A percentile compares a stretch with the other conserved stretches of the same genome.
Conservation (phyloP, 2,888 invertebrate species). For the Tipula confusa region DNA sequence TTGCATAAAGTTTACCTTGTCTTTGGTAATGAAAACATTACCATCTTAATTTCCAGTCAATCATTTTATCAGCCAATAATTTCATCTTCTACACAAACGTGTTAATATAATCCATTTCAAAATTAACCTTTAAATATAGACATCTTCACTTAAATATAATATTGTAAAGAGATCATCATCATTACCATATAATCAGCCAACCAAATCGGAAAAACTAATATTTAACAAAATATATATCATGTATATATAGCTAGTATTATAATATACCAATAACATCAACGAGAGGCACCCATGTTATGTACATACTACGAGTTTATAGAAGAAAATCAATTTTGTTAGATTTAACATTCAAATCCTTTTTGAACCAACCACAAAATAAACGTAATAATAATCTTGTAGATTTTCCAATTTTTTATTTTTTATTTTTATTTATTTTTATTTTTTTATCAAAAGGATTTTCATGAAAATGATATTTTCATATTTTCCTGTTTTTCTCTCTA, state of each 20-base stretch:
- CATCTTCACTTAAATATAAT: background rate
- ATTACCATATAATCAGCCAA: conserved; percentile 6
- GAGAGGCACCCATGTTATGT: background rate
- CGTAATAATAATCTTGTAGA: conserved; percentile 25
- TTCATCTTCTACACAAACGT: background rate
- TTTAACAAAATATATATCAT: background rate
- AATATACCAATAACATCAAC: background rate
- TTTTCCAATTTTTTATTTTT: background rate
- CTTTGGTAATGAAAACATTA: too few species aligned
- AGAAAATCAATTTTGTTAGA: conserved; percentile 25
- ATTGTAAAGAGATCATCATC: conserved; percentile 25
- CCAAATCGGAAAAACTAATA: conserved; percentile 20
- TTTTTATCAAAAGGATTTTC: conserved; percentile 7
- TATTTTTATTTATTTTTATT: too few species aligned
- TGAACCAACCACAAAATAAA: conserved; percentile 20
- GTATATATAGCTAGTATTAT: too few species aligned
- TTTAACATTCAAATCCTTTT: conserved; percentile 17
- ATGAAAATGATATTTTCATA: conserved; percentile 20
- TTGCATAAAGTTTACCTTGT: too few species aligned
- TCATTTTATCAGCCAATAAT: background rate
- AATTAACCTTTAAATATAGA: background rate
- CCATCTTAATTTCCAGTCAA: too few species aligned
- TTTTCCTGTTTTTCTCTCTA: background rate
- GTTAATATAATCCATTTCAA: background rate
- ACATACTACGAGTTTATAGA: background rate